These are phyloP conservation scores for Centrocercus urophasianus DNA, from an alignment of 2,113 vertebrate species.

Conservation along the genomic window DNA sequence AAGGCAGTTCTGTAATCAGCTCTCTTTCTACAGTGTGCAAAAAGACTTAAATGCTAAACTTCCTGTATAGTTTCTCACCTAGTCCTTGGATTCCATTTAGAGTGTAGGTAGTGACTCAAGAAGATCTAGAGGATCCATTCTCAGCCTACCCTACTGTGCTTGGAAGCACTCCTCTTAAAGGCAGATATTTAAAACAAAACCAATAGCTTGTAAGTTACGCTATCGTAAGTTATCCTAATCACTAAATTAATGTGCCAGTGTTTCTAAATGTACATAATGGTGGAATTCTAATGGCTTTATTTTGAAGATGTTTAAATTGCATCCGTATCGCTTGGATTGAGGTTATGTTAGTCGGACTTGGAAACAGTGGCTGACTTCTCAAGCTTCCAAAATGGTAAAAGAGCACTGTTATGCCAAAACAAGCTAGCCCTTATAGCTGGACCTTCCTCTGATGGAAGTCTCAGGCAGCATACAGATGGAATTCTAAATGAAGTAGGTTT, in stretches of 20 bases:
- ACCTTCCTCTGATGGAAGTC: background rate
- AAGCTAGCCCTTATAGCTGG: background rate
- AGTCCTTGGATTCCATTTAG: background rate
- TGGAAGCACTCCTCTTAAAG: background rate
- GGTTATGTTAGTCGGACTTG: background rate
- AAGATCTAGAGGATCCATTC: background rate
- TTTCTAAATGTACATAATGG: background rate
- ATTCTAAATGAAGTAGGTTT: background rate
- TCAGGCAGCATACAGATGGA: background rate
- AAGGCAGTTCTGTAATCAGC: background rate
- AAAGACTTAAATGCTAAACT: background rate
- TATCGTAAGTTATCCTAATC: background rate
- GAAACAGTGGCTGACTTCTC: background rate
- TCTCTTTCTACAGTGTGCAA: background rate
- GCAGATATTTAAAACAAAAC: background rate
- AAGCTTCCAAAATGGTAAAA: background rate
- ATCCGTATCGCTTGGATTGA: background rate
- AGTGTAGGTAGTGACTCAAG: background rate
- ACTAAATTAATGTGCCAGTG: background rate
- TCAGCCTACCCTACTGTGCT: background rate
- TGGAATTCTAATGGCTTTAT: background rate
- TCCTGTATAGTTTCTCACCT: background rate
- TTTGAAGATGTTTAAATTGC: background rate
- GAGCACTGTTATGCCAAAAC: background rate
- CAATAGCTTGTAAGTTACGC: background rate